Evolutionary conservation across 2,797 vertebrate genomes (phyloP).

Genomic region (Anolis apletophallus): DNA sequence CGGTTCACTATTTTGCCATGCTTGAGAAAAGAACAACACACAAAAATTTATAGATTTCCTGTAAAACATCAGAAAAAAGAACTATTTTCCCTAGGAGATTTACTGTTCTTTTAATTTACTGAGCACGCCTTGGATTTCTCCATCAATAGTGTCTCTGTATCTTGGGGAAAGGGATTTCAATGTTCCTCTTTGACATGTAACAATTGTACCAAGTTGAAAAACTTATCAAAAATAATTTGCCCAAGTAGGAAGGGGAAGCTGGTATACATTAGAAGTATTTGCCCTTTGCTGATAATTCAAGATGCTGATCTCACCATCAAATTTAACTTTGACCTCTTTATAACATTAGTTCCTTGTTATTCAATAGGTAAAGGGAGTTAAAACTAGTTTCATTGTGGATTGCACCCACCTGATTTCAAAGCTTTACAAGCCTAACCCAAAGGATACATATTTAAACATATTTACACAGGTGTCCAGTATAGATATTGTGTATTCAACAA

Average conservation of each 20-base stretch:
- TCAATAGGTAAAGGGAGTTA: too few relatives aligned
- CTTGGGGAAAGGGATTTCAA: too few relatives aligned
- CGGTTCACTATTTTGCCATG: not conserved
- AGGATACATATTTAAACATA: slow-evolving; percentile 3
- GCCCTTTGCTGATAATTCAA: not conserved
- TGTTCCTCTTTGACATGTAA: not conserved
- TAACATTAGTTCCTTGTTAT: not conserved
- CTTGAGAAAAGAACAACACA: not conserved
- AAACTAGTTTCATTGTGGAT: not conserved
- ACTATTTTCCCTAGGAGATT: not conserved
- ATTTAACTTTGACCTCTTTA: not conserved
- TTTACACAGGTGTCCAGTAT: slow-evolving; percentile 32
- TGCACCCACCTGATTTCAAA: not conserved
- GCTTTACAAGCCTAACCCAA: not conserved
- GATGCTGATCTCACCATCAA: not conserved
- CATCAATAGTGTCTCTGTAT: not conserved
- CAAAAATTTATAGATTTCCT: not conserved
- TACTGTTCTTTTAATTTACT: not conserved
- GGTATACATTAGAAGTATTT: not conserved
- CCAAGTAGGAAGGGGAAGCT: too few relatives aligned
- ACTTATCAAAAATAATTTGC: not conserved
- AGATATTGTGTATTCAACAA: not conserved
- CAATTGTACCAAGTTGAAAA: not conserved
- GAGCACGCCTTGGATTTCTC: not conserved
- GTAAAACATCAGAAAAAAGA: not conserved